Evolutionary conservation across 2,888 invertebrate species (phyloP), one percentile per base, ranked within the genome.

Genomic region (Tetragonula carbonaria): DNA sequence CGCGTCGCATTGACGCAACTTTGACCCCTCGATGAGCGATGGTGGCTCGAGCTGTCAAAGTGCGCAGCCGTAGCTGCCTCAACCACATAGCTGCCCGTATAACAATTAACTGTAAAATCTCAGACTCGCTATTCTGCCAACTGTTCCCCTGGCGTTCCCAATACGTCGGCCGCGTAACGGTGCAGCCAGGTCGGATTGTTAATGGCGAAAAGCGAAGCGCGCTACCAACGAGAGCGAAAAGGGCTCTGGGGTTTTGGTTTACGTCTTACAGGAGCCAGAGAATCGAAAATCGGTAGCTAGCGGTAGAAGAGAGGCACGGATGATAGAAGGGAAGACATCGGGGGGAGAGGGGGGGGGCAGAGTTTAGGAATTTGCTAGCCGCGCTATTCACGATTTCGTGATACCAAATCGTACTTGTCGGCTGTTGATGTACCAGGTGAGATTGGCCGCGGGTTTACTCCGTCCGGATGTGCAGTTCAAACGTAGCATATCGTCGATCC

Each of bases 381-480:
- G 53, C 66, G 53, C 66, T 55, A 67, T 68, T 74, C 82, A 53
- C 33, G 55, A 57, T 51, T 59, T 53, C 55, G 51, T 78, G 45
- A 57, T 66, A 53, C 65, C 55, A 73, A 74, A 72, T 62, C 86
- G 76, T 90, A 94, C 94, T 93, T 92, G 93, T 87, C 90, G 92
- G 88, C 93, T 93, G 86, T 94, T 94, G 90, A 94, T 93, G 88
- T 92, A 94, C 94, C 94, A 94, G 74, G 94, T 94, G 84, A 94
- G 92, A 92, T 94, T 94, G 80, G 94, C 94, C 28, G 94, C 92
- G 53, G 94, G 94, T 88, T 91, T 94, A 80, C 94, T 94, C 79
- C 90, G 89, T 77, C 91, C 93, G 68, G 93, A 93, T 57, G 94
- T 92, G 86, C 94, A 94, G 85, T 93, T 93, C 63, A 93, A 91